Conservation (phyloP, 1,140 invertebrate genomes). For the Drosophila busckii region DNA sequence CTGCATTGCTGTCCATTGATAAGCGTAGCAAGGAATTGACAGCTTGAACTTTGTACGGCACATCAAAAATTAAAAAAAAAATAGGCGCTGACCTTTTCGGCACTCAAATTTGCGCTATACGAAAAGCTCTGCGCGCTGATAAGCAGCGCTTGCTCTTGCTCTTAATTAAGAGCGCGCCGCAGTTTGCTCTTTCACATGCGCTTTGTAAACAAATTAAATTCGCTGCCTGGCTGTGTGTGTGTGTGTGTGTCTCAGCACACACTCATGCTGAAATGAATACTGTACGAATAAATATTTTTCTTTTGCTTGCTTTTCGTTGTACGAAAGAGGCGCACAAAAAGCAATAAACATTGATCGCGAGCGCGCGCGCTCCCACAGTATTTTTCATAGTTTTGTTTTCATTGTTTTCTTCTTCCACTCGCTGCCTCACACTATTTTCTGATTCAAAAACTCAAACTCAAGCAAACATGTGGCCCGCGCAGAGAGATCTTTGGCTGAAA, state of each 20-base stretch:
- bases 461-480: slow-evolving; percentile 25
- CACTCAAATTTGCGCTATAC: too few relatives aligned
- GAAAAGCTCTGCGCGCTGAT: too few relatives aligned
- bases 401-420: slow-evolving; percentile 23
- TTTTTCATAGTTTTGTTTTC: slow-evolving; percentile 36
- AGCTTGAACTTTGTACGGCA: slow-evolving; percentile 48
- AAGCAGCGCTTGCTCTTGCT: background rate
- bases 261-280: background rate
- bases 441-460: slow-evolving; percentile 15
- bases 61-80: too few relatives aligned
- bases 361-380: too few relatives aligned
- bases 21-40: slow-evolving; percentile 41
- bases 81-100: too few relatives aligned
- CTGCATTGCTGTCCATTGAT: slow-evolving; percentile 43
- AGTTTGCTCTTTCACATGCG: slow-evolving; percentile 2
- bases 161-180: too few relatives aligned
- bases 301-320: too few relatives aligned
- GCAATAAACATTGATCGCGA: slow-evolving; percentile 42
- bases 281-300: slow-evolving; percentile 23
- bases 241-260: slow-evolving; percentile 9
- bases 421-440: slow-evolving; percentile 8
- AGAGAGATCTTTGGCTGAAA: slow-evolving; percentile 4
- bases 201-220: slow-evolving; percentile 29
- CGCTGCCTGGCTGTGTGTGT: too few relatives aligned
- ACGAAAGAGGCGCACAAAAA: slow-evolving; percentile 37